Evolutionary conservation across 2,797 vertebrate species (phyloP).

Genomic region (Crypturellus tataupa): DNA sequence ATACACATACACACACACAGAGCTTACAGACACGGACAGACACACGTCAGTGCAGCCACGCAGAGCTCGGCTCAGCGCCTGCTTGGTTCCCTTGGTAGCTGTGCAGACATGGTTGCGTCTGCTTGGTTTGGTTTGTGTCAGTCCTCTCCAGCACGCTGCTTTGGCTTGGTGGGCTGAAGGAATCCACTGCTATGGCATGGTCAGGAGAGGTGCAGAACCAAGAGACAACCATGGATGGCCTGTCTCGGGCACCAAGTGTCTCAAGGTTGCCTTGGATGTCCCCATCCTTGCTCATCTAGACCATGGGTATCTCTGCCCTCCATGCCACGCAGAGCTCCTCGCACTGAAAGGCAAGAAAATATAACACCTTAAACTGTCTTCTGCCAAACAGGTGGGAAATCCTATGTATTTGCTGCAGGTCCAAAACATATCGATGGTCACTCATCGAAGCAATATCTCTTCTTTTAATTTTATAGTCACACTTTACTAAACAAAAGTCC

Average conservation of each 20-base stretch:
- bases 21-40: background rate
- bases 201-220: background rate
- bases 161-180: background rate
- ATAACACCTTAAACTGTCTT: background rate
- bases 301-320: background rate
- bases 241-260: background rate
- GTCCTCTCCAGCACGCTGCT: accelerated
- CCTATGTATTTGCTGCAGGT: background rate
- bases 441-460: background rate
- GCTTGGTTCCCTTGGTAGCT: background rate
- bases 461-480: background rate
- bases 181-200: accelerated
- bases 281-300: background rate
- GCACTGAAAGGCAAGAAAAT: conserved; percentile 43
- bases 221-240: background rate
- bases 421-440: background rate
- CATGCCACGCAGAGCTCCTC: accelerated
- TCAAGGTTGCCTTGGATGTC: background rate
- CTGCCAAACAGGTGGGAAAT: background rate
- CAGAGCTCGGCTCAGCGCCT: background rate
- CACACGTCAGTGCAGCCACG: background rate
- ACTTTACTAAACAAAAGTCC: background rate
- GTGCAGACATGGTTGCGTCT: background rate
- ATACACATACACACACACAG: background rate
- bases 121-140: background rate